A percentile compares a stretch with the other conserved stretches of the same genome.
Conservation (phyloP, 2,797 vertebrate species). For the Novumbra hubbsi region DNA sequence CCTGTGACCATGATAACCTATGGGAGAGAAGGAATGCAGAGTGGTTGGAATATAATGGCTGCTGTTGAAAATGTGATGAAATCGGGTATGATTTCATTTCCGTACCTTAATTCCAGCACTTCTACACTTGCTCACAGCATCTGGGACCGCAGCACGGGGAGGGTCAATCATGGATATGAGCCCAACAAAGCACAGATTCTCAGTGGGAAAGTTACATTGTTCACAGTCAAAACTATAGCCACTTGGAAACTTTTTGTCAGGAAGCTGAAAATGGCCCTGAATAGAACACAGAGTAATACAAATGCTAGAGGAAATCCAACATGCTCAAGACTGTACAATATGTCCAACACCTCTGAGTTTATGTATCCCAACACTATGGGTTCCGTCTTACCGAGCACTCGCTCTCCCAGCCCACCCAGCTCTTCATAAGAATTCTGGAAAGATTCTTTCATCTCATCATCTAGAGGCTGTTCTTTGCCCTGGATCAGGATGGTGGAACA, state of each 20-base stretch:
- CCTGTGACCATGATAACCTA: conserved; percentile 92
- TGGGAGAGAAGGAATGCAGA: too few species aligned
- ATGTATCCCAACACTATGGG: too few species aligned
- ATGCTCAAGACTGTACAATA: too few species aligned
- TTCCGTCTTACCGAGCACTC: conserved; percentile 77
- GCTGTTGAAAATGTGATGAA: too few species aligned
- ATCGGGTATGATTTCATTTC: too few species aligned
- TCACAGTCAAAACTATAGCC: conserved; percentile 92
- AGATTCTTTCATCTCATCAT: conserved; percentile 88
- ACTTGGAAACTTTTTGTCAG: conserved; percentile 91
- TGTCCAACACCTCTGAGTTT: too few species aligned
- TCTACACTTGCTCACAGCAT: conserved; percentile 90
- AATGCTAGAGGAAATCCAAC: too few species aligned
- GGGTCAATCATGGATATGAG: conserved; percentile 97
- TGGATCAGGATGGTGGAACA: conserved; percentile 86
- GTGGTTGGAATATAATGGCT: too few species aligned
- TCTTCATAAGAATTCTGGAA: conserved; percentile 92
- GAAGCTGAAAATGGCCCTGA: conserved; percentile 85
- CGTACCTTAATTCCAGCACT: conserved; percentile 86
- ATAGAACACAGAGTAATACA: too few species aligned
- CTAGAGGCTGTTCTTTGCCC: conserved; percentile 90
- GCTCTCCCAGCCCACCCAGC: conserved; percentile 87
- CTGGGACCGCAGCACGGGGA: conserved; percentile 88
- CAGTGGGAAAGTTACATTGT: conserved; percentile 89
- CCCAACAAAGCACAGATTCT: conserved; percentile 90